Evolutionary conservation across 2,113 vertebrate species (phyloP).

Genomic region (Siphamia tubifer): DNA sequence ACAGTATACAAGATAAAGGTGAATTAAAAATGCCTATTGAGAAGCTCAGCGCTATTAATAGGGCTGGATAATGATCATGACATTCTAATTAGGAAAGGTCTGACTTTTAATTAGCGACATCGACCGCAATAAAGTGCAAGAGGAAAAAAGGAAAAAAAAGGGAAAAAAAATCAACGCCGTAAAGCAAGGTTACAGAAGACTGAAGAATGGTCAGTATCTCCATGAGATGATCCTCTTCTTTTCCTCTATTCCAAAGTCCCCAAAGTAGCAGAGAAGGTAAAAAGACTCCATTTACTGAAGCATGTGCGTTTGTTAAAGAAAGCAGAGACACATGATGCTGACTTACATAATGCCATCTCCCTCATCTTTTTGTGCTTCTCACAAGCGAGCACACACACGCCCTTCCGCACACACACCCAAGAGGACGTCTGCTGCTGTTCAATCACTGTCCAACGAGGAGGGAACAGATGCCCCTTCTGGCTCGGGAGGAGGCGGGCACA

Average conservation of each 20-base stretch:
- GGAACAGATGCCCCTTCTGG: constrained; percentile 43
- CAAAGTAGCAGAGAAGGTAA: constrained; percentile 8
- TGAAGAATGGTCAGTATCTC: constrained; percentile 6
- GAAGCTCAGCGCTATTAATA: constrained; percentile 10
- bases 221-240: neutral
- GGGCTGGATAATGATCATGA: constrained; percentile 33
- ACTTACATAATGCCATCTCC: constrained; percentile 41
- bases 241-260: constrained; percentile 9
- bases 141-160: no score
- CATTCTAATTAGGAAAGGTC: constrained; percentile 45
- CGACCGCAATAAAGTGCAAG: neutral
- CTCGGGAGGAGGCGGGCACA: constrained; percentile 34
- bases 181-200: constrained; percentile 8
- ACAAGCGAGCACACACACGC: neutral
- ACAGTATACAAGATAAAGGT: constrained; percentile 24
- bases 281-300: neutral
- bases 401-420: neutral
- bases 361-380: constrained; percentile 17
- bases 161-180: constrained; percentile 7
- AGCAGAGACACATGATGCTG: constrained; percentile 7
- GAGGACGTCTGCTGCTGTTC: constrained; percentile 1
- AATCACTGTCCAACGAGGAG: constrained; percentile 36
- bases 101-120: constrained; percentile 15
- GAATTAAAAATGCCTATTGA: constrained; percentile 32
- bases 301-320: constrained; percentile 1